Evolutionary conservation across 1,140 invertebrate species (phyloP), one percentile per base, ranked within the genome.

Genomic region (Drusus annulatus): DNA sequence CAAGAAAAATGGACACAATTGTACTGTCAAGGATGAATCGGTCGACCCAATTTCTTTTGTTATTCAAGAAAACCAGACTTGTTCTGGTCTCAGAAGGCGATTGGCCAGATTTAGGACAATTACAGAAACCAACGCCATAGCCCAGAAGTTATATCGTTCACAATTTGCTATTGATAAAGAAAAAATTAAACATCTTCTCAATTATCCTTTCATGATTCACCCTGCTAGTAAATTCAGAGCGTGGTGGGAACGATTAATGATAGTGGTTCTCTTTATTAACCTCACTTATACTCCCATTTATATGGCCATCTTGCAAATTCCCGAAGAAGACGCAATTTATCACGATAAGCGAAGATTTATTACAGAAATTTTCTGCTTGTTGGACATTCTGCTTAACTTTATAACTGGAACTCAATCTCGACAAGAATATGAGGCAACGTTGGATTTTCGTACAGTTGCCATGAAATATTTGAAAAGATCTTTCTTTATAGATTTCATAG

Each of bases 171-270:
- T 79, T 19, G 69, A 79, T n/a, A 73, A 45, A 63, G 69, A 79
- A n/a, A 79, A 79, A 36, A 62, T 73, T 16, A 73, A 45, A 28
- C 78, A 79, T 45, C 25, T 79, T 3, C 45, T 74, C 16, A 65
- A 62, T 63, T 45, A 62, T 28, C 56, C 68, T 8, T 54, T 60
- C 36, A 79, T 79, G 78, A 74, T 79, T 50, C 78, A 79, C 45
- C 78, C 78, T 45, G 56, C 51, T 1, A 79, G 78, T 58, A n/a
- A n/a, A 25, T 79, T 79, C 5, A 45, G 65, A 4, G 50, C 13
- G 17, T 79, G 69, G 52, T 79, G 78, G 78, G 78, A 79, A 45
- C 15, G 7, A 15, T 52, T 79, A 0, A 79, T 79, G 78, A 74
- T 74, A 3, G 5, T 74, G 0, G n/a, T 79, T 16, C 23, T 62